Evolutionary conservation across 2,797 vertebrate species (phyloP).

Genomic region (Philypnodon macrostomus): DNA sequence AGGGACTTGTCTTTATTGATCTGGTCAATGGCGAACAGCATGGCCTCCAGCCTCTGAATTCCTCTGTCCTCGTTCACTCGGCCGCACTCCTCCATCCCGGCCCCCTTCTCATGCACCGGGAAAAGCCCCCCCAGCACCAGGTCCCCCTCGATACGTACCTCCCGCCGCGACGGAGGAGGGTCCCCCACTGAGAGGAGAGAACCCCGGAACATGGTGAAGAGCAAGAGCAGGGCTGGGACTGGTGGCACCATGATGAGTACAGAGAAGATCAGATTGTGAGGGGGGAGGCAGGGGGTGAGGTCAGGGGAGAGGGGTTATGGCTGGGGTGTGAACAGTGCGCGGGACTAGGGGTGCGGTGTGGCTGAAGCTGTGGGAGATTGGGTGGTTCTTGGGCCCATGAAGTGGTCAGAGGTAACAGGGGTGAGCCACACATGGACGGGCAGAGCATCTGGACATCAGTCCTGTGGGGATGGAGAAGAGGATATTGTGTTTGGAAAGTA

Average conservation of each 20-base stretch:
- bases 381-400: conserved; percentile 77
- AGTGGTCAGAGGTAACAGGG: conserved; percentile 65
- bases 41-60: conserved; percentile 96
- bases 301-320: conserved; percentile 46
- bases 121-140: conserved; percentile 94
- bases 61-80: conserved; percentile 94
- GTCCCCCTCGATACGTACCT: conserved; percentile 97
- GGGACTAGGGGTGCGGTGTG: not conserved
- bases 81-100: conserved; percentile 92
- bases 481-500: too few species aligned
- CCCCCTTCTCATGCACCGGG: conserved; percentile 95
- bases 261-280: conserved; percentile 27
- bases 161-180: conserved; percentile 85
- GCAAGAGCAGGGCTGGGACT: conserved; percentile 80
- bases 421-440: conserved; percentile 71
- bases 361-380: conserved; percentile 58
- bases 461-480: conserved; percentile 47
- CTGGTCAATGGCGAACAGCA: conserved; percentile 96
- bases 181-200: conserved; percentile 86
- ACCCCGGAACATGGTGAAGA: conserved; percentile 76
- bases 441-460: conserved; percentile 71
- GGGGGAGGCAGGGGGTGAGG: conserved; percentile 35
- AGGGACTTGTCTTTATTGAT: conserved; percentile 88
- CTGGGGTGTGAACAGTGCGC: conserved; percentile 13
- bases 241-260: conserved; percentile 81